phyloP scores from a whole-genome alignment of 2,888 invertebrate genomes.

The Ganaspis brasiliensis region DNA sequence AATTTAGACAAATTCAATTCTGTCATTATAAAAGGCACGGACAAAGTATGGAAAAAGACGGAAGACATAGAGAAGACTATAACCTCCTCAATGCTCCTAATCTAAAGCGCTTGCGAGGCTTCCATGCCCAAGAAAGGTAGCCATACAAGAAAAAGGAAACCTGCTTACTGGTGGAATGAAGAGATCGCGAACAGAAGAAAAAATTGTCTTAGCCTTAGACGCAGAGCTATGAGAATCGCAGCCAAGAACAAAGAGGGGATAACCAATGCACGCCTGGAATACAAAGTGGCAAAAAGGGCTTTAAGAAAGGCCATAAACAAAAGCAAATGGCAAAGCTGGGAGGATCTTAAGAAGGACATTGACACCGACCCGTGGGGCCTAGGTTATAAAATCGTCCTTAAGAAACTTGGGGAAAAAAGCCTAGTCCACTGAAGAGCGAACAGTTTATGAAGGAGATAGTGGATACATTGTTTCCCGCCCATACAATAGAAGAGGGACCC shows the following conservation, averaged over 20 bases:
- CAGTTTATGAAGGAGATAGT: constrained; percentile 38
- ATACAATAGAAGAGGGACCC: not conserved
- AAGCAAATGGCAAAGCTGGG: constrained; percentile 17
- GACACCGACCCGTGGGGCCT: too few species aligned
- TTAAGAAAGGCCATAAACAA: too few species aligned
- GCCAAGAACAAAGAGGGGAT: not conserved
- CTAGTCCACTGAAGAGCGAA: too few species aligned
- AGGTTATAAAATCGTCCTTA: constrained; percentile 34
- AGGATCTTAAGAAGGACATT: too few species aligned
- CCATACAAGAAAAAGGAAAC: not conserved
- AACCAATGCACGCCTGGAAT: too few species aligned
- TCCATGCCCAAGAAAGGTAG: constrained; percentile 55
- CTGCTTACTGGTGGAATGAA: not conserved
- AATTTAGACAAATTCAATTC: not conserved
- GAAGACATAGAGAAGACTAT: not conserved
- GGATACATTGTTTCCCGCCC: constrained; percentile 43
- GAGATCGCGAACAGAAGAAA: not conserved
- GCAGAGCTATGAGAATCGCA: not conserved
- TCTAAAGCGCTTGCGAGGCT: constrained; percentile 47
- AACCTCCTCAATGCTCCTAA: constrained; percentile 29
- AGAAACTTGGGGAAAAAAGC: constrained; percentile 17
- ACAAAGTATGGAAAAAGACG: not conserved
- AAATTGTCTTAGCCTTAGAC: not conserved
- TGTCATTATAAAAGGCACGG: not conserved
- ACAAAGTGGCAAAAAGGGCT: too few species aligned